A percentile compares a stretch with the other conserved stretches of the same genome.
Evolutionary conservation across 1,140 invertebrate species (phyloP).

Genomic region (Magallana gigas): DNA sequence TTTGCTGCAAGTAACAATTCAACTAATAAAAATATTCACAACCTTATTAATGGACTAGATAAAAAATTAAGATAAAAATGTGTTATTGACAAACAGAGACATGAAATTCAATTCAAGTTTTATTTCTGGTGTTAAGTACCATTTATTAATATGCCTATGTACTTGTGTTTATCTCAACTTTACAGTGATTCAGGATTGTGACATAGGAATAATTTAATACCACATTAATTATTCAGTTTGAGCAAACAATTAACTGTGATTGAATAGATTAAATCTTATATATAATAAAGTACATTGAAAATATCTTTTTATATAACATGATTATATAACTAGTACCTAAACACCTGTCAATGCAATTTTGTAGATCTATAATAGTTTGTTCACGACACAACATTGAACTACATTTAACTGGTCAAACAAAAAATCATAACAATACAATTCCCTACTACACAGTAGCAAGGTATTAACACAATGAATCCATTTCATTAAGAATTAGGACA

Average conservation of each 20-base stretch:
- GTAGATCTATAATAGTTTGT: neutral
- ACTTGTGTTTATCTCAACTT: no score
- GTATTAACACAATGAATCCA: neutral
- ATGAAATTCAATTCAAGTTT: no score
- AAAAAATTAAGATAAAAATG: neutral
- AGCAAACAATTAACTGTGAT: no score
- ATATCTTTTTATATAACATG: no score
- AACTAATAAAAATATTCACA: neutral
- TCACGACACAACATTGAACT: slow-evolving; percentile 3
- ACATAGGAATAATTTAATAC: no score
- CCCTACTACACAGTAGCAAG: neutral
- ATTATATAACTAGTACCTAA: neutral
- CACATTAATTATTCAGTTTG: no score
- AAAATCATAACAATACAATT: neutral
- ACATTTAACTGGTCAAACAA: neutral
- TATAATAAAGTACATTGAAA: no score
- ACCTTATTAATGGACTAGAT: slow-evolving; percentile 24
- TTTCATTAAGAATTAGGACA: neutral
- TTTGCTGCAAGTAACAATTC: neutral
- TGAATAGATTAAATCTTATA: no score
- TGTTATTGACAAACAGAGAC: no score
- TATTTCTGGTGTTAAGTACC: no score
- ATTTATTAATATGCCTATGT: no score
- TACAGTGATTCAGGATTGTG: no score
- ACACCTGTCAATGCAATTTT: neutral